Base-by-base conservation (phyloP, 2,113 vertebrate genomes). In the Odontophorus gujanensis region DNA sequence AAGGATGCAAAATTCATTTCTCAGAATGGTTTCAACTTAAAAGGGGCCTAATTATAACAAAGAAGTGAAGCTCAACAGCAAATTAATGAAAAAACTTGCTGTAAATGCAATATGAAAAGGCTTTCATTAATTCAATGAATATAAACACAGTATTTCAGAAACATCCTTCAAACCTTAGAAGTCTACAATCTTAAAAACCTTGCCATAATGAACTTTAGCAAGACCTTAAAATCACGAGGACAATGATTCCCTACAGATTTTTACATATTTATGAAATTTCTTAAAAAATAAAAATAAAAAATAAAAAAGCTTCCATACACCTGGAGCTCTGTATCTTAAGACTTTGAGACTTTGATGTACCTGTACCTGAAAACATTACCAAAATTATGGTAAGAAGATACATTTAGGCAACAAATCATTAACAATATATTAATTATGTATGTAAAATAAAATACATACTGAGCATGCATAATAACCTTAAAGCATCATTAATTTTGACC, bases 41-140 rank as follows among this genome's bases (percentile, higher is more conserved):
- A 69, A 87, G 38, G 26, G 18, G 28, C n/a, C 42, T 85, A 83
- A 59, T 48, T 34, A 57, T 81, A 94, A 80, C 5, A 47, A 55
- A 82, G 51, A 24, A 78, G 51, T 17, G 76, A 90, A 89, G 72
- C 24, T 47, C 85, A 73, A 85, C 74, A 95, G 15, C 20, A 86
- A 75, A 65, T 71, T 76, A 87, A 14, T 74, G 42, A 87, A 87
- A 72, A 89, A 87, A 68, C 76, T 51, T 69, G 67, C 67, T 92
- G 58, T 59, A 85, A 93, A 20, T 90, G 90, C 82, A 95, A 91
- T 83, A 78, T 75, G 81, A 94, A 94, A 91, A 87, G 17, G 57
- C 26, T 90, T 68, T 65, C 2, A 10, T 92, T 91, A 94, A 91
- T 77, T 94, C 69, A 75, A 18, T 61, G 13, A 83, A 61, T 34